Percentiles rank a stretch among this genome's conserved stretches.
phyloP scores from a whole-genome alignment of 2,113 vertebrate species.

The Aphyosemion australe region DNA sequence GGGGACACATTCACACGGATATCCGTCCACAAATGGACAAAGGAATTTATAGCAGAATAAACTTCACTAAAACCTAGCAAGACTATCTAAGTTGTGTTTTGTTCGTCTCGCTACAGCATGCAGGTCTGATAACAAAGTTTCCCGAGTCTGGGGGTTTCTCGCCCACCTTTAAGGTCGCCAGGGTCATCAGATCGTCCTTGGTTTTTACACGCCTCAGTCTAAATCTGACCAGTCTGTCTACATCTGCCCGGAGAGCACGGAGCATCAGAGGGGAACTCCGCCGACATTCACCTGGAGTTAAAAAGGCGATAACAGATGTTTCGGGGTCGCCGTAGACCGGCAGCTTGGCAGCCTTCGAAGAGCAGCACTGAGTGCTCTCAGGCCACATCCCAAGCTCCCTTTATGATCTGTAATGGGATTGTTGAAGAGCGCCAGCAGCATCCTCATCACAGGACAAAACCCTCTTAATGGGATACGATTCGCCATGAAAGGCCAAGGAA shows the following conservation, averaged over 20 bases:
- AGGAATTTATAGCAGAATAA: too few species aligned
- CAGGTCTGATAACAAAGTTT: too few species aligned
- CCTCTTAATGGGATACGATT: slow-evolving; percentile 70
- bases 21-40: too few species aligned
- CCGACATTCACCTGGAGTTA: slow-evolving; percentile 58
- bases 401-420: slow-evolving; percentile 74
- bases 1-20: too few species aligned
- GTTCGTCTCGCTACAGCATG: too few species aligned
- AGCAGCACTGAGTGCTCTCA: slow-evolving; percentile 58
- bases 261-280: slow-evolving; percentile 29
- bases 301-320: slow-evolving; percentile 53
- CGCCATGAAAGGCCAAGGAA: slow-evolving; percentile 61
- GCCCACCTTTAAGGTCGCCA: slow-evolving; percentile 23
- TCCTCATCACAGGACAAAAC: slow-evolving; percentile 69
- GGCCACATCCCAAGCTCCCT: slow-evolving; percentile 66
- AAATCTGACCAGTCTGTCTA: slow-evolving; percentile 28
- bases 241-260: slow-evolving; percentile 17
- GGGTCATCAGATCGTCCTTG: slow-evolving; percentile 23
- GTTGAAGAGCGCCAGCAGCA: slow-evolving; percentile 64
- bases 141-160: slow-evolving; percentile 20
- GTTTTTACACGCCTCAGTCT: slow-evolving; percentile 32
- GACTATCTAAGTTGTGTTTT: too few species aligned
- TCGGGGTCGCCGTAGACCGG: slow-evolving; percentile 27
- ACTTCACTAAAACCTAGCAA: too few species aligned
- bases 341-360: slow-evolving; percentile 36